These are phyloP conservation scores for Globia sparganii DNA, from an alignment of 2,888 invertebrate species.

Conservation along the genomic window DNA sequence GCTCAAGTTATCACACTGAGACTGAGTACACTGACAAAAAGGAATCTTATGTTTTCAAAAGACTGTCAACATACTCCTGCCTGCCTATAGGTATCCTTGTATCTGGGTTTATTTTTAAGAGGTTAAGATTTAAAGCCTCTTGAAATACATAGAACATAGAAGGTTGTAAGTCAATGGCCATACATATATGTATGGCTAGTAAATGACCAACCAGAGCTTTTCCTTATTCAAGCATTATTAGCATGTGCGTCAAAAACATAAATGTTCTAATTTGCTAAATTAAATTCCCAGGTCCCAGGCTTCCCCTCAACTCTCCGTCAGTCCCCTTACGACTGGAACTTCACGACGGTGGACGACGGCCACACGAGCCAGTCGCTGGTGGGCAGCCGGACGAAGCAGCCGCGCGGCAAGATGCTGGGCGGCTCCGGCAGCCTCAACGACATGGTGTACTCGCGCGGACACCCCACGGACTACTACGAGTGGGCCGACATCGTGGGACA, in stretches of 20 bases:
- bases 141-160: no score
- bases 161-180: not conserved
- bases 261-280: conserved; percentile 1
- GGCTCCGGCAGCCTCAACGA: conserved; percentile 84
- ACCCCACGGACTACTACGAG: conserved; percentile 81
- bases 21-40: not conserved
- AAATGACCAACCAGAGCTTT: not conserved
- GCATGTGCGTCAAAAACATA: not conserved
- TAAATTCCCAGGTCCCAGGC: conserved; percentile 77
- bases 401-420: conserved; percentile 83
- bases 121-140: not conserved
- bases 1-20: not conserved
- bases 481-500: conserved; percentile 78
- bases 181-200: not conserved
- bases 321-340: conserved; percentile 83
- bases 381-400: conserved; percentile 77
- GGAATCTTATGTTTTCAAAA: not conserved
- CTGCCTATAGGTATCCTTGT: not conserved
- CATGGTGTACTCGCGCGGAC: conserved; percentile 85
- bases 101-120: not conserved
- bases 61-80: no score
- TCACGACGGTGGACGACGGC: conserved; percentile 77
- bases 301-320: conserved; percentile 72
- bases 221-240: not conserved
- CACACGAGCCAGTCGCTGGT: conserved; percentile 77